Evolutionary conservation across 2,888 invertebrate species (phyloP).

Genomic region (Apodemia hepburni): DNA sequence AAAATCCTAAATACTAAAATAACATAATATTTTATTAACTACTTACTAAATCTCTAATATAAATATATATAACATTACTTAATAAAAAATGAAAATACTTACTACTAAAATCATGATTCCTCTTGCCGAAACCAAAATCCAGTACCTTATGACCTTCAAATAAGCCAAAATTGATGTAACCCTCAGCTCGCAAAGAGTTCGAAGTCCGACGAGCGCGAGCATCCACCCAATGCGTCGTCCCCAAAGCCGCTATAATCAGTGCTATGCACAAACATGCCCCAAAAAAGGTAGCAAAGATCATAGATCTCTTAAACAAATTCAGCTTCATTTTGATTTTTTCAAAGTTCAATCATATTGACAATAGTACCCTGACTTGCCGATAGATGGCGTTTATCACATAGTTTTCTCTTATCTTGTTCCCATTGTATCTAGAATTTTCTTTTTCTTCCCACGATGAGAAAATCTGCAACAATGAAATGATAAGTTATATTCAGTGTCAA

Average conservation of each 20-base stretch:
- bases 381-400: constrained; percentile 72
- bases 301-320: constrained; percentile 86
- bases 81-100: too few species aligned
- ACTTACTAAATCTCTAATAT: too few species aligned
- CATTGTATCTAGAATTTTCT: constrained; percentile 54
- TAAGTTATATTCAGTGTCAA: constrained; percentile 17
- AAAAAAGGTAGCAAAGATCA: constrained; percentile 91
- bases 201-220: constrained; percentile 85
- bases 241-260: constrained; percentile 88
- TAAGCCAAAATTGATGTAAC: constrained; percentile 90
- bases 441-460: constrained; percentile 44
- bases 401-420: constrained; percentile 45
- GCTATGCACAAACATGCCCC: constrained; percentile 89
- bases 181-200: constrained; percentile 85
- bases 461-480: constrained; percentile 54
- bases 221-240: constrained; percentile 91
- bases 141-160: constrained; percentile 92
- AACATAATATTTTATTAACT: too few species aligned
- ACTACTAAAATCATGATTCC: constrained; percentile 89
- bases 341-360: constrained; percentile 4
- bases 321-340: constrained; percentile 68
- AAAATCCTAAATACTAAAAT: too few species aligned
- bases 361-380: constrained; percentile 32
- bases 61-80: too few species aligned
- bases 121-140: constrained; percentile 88